phyloP scores from a whole-genome alignment of 2,797 vertebrate genomes.

The Emydoidea blandingii region DNA sequence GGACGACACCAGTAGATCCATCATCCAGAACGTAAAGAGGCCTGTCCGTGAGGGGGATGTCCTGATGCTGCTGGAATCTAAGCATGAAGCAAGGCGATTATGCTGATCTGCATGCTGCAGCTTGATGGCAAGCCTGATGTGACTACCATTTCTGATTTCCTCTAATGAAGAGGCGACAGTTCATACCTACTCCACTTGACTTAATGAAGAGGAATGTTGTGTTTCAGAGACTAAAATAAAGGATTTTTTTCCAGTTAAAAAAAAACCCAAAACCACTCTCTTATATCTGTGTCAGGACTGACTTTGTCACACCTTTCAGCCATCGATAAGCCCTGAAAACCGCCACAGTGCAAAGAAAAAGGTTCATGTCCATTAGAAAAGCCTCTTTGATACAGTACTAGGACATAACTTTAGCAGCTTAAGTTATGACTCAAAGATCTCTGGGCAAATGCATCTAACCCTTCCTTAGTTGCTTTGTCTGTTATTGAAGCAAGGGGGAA shows the following conservation, averaged over 20 bases:
- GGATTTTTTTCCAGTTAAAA: no score
- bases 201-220: no score
- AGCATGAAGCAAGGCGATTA: slow-evolving; percentile 95
- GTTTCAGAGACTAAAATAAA: no score
- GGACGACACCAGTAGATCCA: slow-evolving; percentile 98
- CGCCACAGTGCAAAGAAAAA: neutral
- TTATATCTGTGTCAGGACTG: neutral
- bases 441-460: neutral
- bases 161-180: no score
- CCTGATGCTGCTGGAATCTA: slow-evolving; percentile 95
- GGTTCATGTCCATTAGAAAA: neutral
- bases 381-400: neutral
- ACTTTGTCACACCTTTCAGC: neutral
- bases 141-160: no score
- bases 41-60: slow-evolving; percentile 98
- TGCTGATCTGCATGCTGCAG: slow-evolving; percentile 79
- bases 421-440: neutral
- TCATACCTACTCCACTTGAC: no score
- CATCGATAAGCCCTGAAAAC: neutral
- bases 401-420: slow-evolving; percentile 11
- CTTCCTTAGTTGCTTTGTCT: neutral
- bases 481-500: neutral
- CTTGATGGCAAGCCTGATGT: no score
- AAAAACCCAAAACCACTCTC: neutral
- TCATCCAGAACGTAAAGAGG: slow-evolving; percentile 99